phyloP scores from a whole-genome alignment of 2,888 invertebrate species.

The Timema podura region DNA sequence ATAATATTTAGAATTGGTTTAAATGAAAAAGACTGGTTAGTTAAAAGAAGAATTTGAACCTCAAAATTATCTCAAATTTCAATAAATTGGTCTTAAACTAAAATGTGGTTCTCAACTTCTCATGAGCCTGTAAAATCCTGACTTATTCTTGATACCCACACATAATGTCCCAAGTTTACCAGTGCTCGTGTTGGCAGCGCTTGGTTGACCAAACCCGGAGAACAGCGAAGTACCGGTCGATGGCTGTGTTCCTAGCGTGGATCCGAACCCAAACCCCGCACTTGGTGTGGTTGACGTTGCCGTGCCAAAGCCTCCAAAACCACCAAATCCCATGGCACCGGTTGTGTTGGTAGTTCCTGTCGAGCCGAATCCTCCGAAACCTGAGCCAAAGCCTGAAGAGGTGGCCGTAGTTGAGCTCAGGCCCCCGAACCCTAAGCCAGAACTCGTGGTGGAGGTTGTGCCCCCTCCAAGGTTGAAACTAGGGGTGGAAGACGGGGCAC shows the following conservation, averaged over 20 bases:
- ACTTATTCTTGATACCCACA: no score
- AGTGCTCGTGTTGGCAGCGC: constrained; percentile 6
- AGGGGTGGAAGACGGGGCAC: constrained; percentile 37
- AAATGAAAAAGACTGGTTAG: no score
- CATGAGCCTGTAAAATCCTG: no score
- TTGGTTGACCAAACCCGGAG: constrained; percentile 33
- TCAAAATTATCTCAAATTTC: no score
- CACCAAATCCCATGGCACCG: constrained; percentile 44
- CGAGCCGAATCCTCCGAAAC: constrained; percentile 40
- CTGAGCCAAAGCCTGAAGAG: constrained; percentile 37
- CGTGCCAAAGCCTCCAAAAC: constrained; percentile 45
- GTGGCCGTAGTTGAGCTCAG: constrained; percentile 47
- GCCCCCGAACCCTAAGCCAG: constrained; percentile 43
- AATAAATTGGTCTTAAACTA: no score
- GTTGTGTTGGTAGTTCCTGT: constrained; percentile 25
- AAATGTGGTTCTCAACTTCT: no score
- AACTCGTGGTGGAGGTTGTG: constrained; percentile 21
- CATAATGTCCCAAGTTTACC: no score
- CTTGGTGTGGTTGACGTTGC: constrained; percentile 34
- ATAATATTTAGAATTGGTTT: no score
- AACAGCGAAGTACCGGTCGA: constrained; percentile 18
- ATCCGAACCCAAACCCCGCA: constrained; percentile 23
- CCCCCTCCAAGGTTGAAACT: constrained; percentile 20
- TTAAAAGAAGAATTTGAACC: no score
- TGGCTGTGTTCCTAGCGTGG: constrained; percentile 17